Conservation (phyloP, 2,797 vertebrate species). For the Parauchenoglanis punctatus region DNA sequence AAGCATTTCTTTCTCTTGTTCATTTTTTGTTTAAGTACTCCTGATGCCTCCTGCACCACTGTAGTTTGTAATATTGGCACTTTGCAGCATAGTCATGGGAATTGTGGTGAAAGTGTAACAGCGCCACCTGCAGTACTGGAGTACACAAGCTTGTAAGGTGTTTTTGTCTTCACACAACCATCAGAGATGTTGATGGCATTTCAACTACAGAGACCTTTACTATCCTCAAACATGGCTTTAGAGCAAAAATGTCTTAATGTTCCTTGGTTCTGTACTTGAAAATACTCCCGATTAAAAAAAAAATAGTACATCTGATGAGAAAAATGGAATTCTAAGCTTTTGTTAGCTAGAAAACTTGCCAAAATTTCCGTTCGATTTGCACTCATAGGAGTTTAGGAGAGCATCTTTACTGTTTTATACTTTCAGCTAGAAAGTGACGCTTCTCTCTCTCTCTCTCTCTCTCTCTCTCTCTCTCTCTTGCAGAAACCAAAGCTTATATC, state of each 20-base stretch:
- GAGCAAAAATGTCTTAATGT: background rate
- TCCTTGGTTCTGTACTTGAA: background rate
- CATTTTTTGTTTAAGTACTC: background rate
- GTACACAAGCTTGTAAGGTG: background rate
- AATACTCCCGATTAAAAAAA: background rate
- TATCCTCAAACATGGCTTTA: background rate
- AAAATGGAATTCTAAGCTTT: background rate
- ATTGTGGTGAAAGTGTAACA: background rate
- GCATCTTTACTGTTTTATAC: background rate
- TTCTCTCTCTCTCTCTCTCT: background rate
- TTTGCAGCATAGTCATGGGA: background rate
- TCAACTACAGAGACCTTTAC: background rate
- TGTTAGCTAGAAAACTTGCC: background rate
- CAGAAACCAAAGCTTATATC: conserved; percentile 96
- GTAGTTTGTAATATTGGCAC: background rate
- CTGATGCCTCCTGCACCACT: background rate
- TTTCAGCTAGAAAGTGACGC: background rate
- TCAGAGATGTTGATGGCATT: background rate
- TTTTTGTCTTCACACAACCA: background rate
- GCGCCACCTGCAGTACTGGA: background rate
- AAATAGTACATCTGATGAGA: background rate
- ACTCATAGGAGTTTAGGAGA: background rate
- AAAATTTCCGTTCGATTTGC: background rate
- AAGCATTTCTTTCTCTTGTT: background rate
- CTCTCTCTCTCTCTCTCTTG: conserved; percentile 44